These are phyloP conservation scores for Hypocryptadius cinnamomeus DNA, from an alignment of 2,113 vertebrate species.

Conservation along the genomic window DNA sequence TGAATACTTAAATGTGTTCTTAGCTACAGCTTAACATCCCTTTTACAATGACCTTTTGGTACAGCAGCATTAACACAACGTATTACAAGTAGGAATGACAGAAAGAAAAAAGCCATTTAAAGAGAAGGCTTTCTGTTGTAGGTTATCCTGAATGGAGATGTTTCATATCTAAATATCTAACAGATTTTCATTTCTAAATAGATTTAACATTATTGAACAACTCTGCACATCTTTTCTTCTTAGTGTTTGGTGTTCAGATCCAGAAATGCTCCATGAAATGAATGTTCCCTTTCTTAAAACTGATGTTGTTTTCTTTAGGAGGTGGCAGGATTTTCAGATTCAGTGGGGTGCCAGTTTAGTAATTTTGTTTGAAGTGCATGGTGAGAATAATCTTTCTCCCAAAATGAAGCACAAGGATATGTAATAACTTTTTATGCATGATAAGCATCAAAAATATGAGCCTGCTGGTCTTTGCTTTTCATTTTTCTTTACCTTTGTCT, in stretches of 20 bases:
- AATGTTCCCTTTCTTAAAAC: constrained; percentile 51
- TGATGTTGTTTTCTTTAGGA: constrained; percentile 53
- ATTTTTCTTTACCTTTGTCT: constrained; percentile 78
- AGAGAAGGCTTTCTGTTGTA: not conserved
- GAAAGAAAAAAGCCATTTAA: not conserved
- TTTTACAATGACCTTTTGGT: not conserved
- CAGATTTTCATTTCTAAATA: constrained; percentile 24
- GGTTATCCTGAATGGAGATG: not conserved
- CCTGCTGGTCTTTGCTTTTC: constrained; percentile 81
- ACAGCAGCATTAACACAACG: not conserved
- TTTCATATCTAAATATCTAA: constrained; percentile 1
- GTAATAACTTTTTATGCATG: constrained; percentile 88
- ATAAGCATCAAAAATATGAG: constrained; percentile 82
- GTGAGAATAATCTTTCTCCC: constrained; percentile 80
- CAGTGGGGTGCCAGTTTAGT: constrained; percentile 75
- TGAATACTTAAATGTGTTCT: not conserved
- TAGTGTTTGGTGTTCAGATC: not conserved
- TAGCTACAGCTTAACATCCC: not conserved
- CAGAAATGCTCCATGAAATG: constrained; percentile 46
- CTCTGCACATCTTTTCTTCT: not conserved
- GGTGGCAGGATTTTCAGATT: constrained; percentile 59
- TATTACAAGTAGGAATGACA: not conserved
- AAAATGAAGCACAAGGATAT: constrained; percentile 77
- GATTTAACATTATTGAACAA: not conserved
- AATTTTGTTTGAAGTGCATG: constrained; percentile 80